Conservation (phyloP, 2,797 vertebrate species). For the Melanitta fusca region DNA sequence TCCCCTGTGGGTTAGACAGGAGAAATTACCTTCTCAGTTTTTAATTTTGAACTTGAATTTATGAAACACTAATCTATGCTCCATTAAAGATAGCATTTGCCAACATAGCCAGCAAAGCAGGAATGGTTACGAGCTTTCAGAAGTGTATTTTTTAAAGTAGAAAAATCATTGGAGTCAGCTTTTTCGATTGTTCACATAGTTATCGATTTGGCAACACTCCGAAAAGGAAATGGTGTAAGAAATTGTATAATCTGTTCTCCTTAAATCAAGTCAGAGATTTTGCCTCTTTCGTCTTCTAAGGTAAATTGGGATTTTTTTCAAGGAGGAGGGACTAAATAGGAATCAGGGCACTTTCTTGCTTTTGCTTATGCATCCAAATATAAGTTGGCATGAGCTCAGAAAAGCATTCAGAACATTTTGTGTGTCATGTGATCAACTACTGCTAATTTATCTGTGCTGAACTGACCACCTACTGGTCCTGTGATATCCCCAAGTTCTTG, state of each 20-base stretch:
- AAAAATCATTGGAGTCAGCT: constrained; percentile 11
- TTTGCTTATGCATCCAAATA: background rate
- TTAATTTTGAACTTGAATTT: constrained; percentile 57
- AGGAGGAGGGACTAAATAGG: background rate
- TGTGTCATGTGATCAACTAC: background rate
- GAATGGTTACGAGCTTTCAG: background rate
- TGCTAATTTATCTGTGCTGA: background rate
- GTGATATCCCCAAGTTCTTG: background rate
- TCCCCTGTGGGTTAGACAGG: background rate
- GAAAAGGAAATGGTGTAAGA: constrained; percentile 3
- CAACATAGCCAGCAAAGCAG: background rate
- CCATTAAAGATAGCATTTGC: constrained; percentile 28
- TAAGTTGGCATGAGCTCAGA: background rate
- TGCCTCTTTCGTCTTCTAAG: background rate
- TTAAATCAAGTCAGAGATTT: constrained; percentile 1
- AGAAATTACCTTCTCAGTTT: constrained; percentile 46
- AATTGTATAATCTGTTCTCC: constrained; percentile 9
- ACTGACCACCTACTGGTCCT: background rate
- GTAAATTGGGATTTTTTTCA: background rate
- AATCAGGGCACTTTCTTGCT: background rate
- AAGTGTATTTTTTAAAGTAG: background rate
- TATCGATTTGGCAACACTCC: background rate
- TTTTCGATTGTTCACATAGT: background rate
- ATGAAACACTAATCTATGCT: constrained; percentile 21
- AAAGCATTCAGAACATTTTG: background rate